Base-by-base conservation (phyloP, 2,888 invertebrate genomes). In the Prosopocoilus inquinatus region DNA sequence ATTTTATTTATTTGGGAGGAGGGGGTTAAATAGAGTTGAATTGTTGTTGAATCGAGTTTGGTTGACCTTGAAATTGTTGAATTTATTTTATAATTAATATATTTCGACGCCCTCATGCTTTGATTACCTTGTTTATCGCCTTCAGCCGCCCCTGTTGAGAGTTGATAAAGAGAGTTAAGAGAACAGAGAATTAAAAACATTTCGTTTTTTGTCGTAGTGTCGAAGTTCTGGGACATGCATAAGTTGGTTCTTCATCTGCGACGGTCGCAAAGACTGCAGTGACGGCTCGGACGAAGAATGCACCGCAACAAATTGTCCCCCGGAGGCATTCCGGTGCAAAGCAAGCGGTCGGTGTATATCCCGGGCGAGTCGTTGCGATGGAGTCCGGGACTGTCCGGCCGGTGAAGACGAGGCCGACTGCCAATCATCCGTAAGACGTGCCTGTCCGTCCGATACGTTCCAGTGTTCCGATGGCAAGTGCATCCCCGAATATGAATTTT, bases 241-340 rank as follows among this genome's bases (percentile, higher is more conserved):
- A 70, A 93, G 92, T 67, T 94, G 93, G 93, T 94, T 91, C 81
- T 94, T 93, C 76, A 91, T 94, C 3, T 94, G 94, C 75, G 94
- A 94, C 73, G 89, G 90, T 8, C 84, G 90, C 61, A 83, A 85
- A 60, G 92, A 94, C 72, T 94, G 94, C 70, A 83, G 84, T 7
- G 94, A 94, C 70, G 91, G 90, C 13, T 92, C 92, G 0, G 94
- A 94, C 73, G 94, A 94, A 76, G 88, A 88, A 69, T 93, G 92
- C 73, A 79, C 81, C 68, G 82, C 82, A 62, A 80, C 79, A 55
- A 79, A 84, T 48, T 88, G 90, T 69, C 89, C 90, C 1, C 74
- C 77, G 55, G 88, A 90, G 75, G 84, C 91, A 7, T 90, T 89
- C 79, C 81, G 82, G 9, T 90, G 91, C 69, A 82, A 82, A 50